Evolutionary conservation across 2,113 vertebrate species (phyloP).

Genomic region (Chelonoidis abingdonii): DNA sequence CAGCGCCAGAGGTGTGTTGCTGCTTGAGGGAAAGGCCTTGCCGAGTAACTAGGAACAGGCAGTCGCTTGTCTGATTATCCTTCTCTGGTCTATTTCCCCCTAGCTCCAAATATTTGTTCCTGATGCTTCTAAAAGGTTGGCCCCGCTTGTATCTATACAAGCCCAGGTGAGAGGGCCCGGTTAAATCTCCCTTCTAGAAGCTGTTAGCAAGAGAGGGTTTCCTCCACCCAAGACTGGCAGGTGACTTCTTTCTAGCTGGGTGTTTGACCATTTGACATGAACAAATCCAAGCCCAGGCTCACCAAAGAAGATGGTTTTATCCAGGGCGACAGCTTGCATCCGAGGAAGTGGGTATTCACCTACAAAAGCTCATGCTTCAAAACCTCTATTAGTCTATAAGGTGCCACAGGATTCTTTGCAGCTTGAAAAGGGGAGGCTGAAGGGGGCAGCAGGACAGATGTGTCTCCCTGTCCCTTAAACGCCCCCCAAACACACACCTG

Average conservation of each 20-base stretch:
- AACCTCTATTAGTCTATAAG: too few species aligned
- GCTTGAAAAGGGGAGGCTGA: neutral
- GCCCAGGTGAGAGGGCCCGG: neutral
- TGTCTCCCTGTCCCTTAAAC: neutral
- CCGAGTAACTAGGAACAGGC: neutral
- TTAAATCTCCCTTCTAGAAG: neutral
- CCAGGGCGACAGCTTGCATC: too few species aligned
- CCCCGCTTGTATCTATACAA: too few species aligned
- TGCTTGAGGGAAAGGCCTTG: neutral
- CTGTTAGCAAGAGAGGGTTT: neutral
- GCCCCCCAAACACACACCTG: neutral
- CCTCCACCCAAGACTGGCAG: neutral
- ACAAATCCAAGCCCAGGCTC: neutral
- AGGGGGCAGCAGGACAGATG: neutral
- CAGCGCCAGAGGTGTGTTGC: rapidly evolving
- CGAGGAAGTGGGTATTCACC: too few species aligned
- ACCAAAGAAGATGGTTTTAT: neutral
- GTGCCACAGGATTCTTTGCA: too few species aligned
- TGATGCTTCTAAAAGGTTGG: neutral
- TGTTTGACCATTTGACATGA: neutral
- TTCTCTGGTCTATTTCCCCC: neutral
- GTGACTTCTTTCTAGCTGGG: neutral
- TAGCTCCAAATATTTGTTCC: neutral
- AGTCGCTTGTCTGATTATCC: neutral
- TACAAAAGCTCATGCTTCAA: too few species aligned